Conservation (phyloP, 2,113 vertebrate genomes). For the Pungitius pungitius region DNA sequence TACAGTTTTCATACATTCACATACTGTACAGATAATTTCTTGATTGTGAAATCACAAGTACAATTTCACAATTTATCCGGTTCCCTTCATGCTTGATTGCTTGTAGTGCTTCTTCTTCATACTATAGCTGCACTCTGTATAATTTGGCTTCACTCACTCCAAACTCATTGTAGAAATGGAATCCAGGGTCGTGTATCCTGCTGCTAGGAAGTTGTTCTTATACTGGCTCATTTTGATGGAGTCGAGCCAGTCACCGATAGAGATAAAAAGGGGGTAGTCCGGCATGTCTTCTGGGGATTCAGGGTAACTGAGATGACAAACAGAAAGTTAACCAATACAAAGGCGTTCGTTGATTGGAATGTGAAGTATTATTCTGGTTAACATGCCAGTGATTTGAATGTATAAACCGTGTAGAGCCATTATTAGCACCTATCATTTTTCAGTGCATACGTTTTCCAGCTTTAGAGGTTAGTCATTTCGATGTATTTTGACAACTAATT, state of each 20-base stretch:
- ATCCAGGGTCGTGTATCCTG: constrained; percentile 96
- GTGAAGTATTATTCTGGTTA: not conserved
- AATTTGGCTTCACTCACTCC: constrained; percentile 90
- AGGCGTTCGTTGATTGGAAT: not conserved
- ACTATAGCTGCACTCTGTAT: constrained; percentile 1
- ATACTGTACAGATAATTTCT: not conserved
- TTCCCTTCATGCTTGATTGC: constrained; percentile 11
- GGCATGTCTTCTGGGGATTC: constrained; percentile 91
- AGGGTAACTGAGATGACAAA: constrained; percentile 81
- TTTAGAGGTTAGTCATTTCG: not conserved
- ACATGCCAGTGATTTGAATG: not conserved
- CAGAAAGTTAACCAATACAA: constrained; percentile 1
- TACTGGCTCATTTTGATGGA: constrained; percentile 99
- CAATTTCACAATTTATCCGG: not conserved
- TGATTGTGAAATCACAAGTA: not conserved
- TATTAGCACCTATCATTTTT: not conserved
- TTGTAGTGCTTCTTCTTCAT: constrained; percentile 5
- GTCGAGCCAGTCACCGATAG: constrained; percentile 97
- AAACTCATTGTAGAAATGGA: constrained; percentile 96
- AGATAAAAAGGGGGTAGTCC: constrained; percentile 96
- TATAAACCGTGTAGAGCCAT: not conserved
- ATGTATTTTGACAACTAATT: not conserved
- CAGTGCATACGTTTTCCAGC: not conserved
- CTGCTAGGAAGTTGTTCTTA: constrained; percentile 96
- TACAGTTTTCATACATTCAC: not conserved